Evolutionary conservation across 64 coral and sea anemone genomes (phyloP).

Genomic region (Astreopora myriophthalma): DNA sequence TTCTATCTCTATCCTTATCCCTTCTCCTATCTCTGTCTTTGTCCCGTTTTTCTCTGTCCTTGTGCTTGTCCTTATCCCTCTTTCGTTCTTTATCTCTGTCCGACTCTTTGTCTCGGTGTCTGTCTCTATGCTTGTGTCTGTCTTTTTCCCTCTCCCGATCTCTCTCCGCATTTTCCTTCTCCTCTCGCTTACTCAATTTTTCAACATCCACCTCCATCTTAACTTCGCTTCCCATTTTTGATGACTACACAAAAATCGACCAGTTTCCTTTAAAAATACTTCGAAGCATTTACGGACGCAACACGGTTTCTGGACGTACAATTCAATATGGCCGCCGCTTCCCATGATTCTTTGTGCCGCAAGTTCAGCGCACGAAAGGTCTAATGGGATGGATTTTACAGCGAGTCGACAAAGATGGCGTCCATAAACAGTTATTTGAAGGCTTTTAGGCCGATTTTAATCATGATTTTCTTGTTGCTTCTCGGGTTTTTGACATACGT

Average conservation of each 20-base stretch:
- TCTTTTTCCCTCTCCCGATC: slow-evolving; percentile 34
- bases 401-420: slow-evolving; percentile 70
- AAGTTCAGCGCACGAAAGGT: not conserved
- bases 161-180: slow-evolving; percentile 47
- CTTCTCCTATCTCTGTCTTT: slow-evolving; percentile 76
- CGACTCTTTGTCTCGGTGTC: slow-evolving; percentile 66
- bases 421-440: slow-evolving; percentile 65
- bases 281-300: not conserved
- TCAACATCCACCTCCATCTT: slow-evolving; percentile 27
- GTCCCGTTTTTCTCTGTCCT: slow-evolving; percentile 79
- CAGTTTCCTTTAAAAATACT: not conserved
- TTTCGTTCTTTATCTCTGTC: slow-evolving; percentile 76
- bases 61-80: slow-evolving; percentile 79
- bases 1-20: slow-evolving; percentile 72
- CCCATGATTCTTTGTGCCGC: not conserved
- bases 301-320: no score
- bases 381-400: slow-evolving; percentile 37
- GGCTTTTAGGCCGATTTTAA: slow-evolving; percentile 63
- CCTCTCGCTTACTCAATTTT: slow-evolving; percentile 28
- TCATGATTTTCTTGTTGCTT: slow-evolving; percentile 82
- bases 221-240: slow-evolving; percentile 28
- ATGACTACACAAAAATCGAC: not conserved
- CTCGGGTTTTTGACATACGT: slow-evolving; percentile 82
- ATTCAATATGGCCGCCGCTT: slow-evolving; percentile 27
- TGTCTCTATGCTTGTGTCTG: slow-evolving; percentile 46